Evolutionary conservation across 2,113 vertebrate species (phyloP).

Genomic region (Mola mola): DNA sequence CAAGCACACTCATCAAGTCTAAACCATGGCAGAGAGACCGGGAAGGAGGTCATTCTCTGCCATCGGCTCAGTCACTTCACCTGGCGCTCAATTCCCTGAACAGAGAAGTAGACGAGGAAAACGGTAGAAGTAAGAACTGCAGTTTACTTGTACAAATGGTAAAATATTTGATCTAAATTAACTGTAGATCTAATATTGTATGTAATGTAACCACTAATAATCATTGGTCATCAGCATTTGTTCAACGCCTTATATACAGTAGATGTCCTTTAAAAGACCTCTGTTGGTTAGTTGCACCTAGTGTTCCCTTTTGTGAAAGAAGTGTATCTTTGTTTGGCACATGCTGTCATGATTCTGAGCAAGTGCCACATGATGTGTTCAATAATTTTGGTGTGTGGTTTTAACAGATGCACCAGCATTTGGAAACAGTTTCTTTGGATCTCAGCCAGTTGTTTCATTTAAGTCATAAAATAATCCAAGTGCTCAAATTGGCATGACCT

Average conservation of each 20-base stretch:
- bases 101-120: slow-evolving; percentile 80
- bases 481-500: neutral
- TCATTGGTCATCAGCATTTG: too few species aligned
- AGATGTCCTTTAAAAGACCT: neutral
- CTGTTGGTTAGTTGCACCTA: neutral
- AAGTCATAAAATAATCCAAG: neutral
- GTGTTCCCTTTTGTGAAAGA: too few species aligned
- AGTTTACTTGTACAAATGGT: neutral
- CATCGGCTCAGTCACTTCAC: slow-evolving; percentile 81
- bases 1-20: slow-evolving; percentile 79
- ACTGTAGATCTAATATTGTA: too few species aligned
- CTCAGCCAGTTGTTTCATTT: slow-evolving; percentile 6
- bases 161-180: neutral
- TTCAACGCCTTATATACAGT: too few species aligned
- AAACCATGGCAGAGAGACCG: slow-evolving; percentile 78
- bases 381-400: neutral
- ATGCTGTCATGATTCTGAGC: too few species aligned
- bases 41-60: slow-evolving; percentile 78
- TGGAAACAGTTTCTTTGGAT: slow-evolving; percentile 9
- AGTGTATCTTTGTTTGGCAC: too few species aligned
- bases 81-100: slow-evolving; percentile 83
- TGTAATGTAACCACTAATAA: too few species aligned
- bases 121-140: slow-evolving; percentile 77
- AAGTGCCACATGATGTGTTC: too few species aligned
- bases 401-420: slow-evolving; percentile 8